Conservation (phyloP, 2,888 invertebrate species). For the Standfussiana lucernea region DNA sequence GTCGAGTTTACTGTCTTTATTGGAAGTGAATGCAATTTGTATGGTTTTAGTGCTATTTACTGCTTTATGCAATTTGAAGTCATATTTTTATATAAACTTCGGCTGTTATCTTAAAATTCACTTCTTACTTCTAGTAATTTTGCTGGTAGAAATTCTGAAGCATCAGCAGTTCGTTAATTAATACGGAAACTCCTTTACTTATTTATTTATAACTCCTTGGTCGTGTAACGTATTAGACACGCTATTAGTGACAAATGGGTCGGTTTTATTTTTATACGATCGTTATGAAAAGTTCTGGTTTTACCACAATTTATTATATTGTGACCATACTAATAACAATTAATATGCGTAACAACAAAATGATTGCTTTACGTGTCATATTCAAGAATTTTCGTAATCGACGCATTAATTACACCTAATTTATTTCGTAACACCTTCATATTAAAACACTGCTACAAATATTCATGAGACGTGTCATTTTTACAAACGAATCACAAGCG, state of each 20-base stretch:
- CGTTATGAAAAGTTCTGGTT: not conserved
- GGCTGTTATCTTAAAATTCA: not conserved
- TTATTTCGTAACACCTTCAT: slow-evolving; percentile 42
- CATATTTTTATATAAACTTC: not conserved
- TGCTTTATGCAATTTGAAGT: not conserved
- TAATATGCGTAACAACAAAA: slow-evolving; percentile 14
- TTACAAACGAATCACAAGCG: slow-evolving; percentile 18
- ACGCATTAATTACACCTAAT: slow-evolving; percentile 35
- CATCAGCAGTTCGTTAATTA: not conserved
- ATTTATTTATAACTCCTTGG: too few species aligned
- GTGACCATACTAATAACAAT: slow-evolving; percentile 2
- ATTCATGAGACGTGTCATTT: slow-evolving; percentile 42
- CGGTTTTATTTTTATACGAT: not conserved
- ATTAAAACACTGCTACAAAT: slow-evolving; percentile 31
- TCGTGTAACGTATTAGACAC: not conserved
- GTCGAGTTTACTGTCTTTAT: slow-evolving; percentile 14
- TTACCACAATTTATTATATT: not conserved
- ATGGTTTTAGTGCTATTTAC: not conserved
- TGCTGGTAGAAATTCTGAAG: not conserved
- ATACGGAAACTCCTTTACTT: not conserved
- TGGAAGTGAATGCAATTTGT: not conserved
- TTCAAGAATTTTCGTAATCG: slow-evolving; percentile 44
- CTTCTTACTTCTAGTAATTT: not conserved
- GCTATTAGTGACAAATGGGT: not conserved
- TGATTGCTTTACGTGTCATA: slow-evolving; percentile 27